phyloP scores from a whole-genome alignment of 2,888 invertebrate genomes.

The Nebria brevicollis region DNA sequence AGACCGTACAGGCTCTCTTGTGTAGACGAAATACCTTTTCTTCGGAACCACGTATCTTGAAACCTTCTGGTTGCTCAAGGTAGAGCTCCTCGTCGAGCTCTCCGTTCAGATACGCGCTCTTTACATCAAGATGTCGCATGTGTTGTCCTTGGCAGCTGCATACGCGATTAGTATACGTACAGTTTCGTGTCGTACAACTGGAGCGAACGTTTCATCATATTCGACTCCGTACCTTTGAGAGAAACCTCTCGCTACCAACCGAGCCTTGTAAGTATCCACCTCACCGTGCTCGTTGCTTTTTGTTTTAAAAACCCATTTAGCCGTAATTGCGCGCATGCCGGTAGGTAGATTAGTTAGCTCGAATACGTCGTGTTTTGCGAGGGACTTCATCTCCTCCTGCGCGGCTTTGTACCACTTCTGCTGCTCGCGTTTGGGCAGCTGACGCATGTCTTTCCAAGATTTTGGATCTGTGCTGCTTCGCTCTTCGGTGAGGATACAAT shows the following conservation, averaged over 20 bases:
- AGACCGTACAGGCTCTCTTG: no score
- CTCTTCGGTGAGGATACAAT: background rate
- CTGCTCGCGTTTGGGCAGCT: constrained; percentile 7
- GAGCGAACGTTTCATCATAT: background rate
- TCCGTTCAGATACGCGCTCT: no score
- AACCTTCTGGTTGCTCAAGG: no score
- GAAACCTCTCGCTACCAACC: background rate
- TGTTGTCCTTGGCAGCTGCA: no score
- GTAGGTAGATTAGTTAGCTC: constrained; percentile 19
- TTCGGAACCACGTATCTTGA: no score
- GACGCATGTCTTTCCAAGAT: constrained; percentile 4
- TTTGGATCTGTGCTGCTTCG: background rate
- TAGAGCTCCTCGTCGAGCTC: no score
- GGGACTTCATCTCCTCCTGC: background rate
- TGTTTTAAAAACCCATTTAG: constrained; percentile 51
- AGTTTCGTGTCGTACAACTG: no score
- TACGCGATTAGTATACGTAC: no score
- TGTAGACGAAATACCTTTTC: no score
- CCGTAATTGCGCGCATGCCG: constrained; percentile 26
- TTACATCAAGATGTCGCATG: no score
- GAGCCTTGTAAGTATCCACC: constrained; percentile 5
- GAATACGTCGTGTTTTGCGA: background rate
- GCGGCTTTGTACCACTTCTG: background rate
- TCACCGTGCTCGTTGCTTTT: constrained; percentile 44
- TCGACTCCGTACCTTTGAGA: background rate